phyloP scores from a whole-genome alignment of 2,113 vertebrate genomes.

The Prionailurus bengalensis region DNA sequence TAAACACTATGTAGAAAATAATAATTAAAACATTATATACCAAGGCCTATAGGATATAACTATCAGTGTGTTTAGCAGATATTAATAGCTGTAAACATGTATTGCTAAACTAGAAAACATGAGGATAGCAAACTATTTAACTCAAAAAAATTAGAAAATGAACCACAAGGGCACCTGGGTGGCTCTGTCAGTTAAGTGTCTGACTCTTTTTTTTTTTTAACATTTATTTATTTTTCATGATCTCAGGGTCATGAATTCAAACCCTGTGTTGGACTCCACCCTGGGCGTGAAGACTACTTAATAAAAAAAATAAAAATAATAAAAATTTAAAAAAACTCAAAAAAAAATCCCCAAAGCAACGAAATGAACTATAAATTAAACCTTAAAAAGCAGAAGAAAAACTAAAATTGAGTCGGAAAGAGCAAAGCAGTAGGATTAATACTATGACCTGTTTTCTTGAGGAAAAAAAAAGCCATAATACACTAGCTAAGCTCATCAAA shows the following conservation, averaged over 20 bases:
- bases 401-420: conserved; percentile 52
- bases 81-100: neutral
- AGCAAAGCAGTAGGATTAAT: neutral
- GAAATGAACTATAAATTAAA: neutral
- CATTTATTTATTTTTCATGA: no score
- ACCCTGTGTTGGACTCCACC: no score
- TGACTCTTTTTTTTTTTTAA: no score
- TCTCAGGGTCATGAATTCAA: no score
- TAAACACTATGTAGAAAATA: conserved; percentile 9
- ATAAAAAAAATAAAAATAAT: no score
- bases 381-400: conserved; percentile 2
- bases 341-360: neutral
- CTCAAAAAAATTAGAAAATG: conserved; percentile 9
- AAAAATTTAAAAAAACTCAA: no score
- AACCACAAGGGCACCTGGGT: neutral
- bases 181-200: no score
- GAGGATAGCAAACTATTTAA: neutral
- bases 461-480: neutral
- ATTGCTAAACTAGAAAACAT: neutral
- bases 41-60: neutral
- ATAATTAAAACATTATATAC: neutral
- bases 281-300: no score
- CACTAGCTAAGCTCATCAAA: neutral
- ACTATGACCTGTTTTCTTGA: neutral
- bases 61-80: neutral